Evolutionary conservation across 2,888 invertebrate genomes (phyloP).

Genomic region (Apantesis nais): DNA sequence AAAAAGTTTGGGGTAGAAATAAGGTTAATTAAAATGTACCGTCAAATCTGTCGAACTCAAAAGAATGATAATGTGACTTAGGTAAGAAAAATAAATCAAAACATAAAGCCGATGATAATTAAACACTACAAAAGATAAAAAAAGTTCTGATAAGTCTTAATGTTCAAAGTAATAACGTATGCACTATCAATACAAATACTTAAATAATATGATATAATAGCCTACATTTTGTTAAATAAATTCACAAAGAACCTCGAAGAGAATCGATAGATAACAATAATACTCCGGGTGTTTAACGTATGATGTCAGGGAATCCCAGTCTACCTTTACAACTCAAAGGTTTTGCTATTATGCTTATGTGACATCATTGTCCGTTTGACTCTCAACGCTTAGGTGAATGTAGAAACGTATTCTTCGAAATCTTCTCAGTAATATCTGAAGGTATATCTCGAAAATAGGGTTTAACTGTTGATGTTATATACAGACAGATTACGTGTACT

Average conservation of each 20-base stretch:
- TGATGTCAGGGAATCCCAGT: slow-evolving; percentile 44
- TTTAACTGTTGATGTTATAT: neutral
- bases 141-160: neutral
- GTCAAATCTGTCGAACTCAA: neutral
- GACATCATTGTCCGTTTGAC: slow-evolving; percentile 8
- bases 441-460: neutral
- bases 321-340: slow-evolving; percentile 22
- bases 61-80: too few species aligned
- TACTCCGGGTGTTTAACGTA: slow-evolving; percentile 21
- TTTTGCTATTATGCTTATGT: slow-evolving; percentile 15
- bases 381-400: neutral
- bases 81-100: neutral
- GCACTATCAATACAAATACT: neutral
- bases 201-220: neutral
- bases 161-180: neutral
- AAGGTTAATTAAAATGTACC: too few species aligned
- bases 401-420: neutral
- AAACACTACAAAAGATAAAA: neutral
- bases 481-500: neutral
- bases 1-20: too few species aligned
- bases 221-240: neutral
- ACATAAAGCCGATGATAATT: neutral
- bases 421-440: neutral
- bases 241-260: slow-evolving; percentile 20
- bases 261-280: slow-evolving; percentile 32